phyloP scores from a whole-genome alignment of 2,797 vertebrate genomes.

The Chelmon rostratus region DNA sequence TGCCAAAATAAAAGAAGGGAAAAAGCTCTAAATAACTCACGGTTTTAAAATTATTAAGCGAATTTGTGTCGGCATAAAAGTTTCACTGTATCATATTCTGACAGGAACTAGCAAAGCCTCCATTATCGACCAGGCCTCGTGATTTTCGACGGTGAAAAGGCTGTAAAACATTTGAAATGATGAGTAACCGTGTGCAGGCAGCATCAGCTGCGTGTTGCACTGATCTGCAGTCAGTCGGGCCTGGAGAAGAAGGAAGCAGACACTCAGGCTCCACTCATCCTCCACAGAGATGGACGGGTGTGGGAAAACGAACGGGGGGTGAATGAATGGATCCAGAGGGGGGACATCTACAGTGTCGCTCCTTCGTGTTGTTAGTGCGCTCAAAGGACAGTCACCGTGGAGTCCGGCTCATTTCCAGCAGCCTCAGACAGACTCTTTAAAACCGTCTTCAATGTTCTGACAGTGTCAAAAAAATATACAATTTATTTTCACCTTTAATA shows the following conservation, averaged over 20 bases:
- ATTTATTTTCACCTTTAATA: neutral
- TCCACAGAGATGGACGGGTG: neutral
- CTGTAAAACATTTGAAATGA: neutral
- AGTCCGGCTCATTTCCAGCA: too few relatives aligned
- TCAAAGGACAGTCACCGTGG: too few relatives aligned
- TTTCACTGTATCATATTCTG: neutral
- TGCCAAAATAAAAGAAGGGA: neutral
- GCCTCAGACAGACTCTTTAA: too few relatives aligned
- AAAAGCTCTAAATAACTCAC: neutral
- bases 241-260: neutral
- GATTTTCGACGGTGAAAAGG: neutral
- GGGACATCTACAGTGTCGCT: neutral
- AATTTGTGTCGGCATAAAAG: neutral
- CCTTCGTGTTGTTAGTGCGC: conserved; percentile 3
- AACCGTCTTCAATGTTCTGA: too few relatives aligned
- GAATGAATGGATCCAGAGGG: neutral
- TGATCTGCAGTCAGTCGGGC: neutral
- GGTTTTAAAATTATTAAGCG: neutral
- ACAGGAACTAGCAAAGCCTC: too few relatives aligned
- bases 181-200: neutral
- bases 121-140: neutral
- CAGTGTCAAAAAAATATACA: neutral
- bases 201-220: neutral
- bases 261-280: conserved; percentile 11
- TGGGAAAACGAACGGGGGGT: neutral